Evolutionary conservation across 1,140 invertebrate genomes (phyloP).

Genomic region (Leptinotarsa defecta): DNA sequence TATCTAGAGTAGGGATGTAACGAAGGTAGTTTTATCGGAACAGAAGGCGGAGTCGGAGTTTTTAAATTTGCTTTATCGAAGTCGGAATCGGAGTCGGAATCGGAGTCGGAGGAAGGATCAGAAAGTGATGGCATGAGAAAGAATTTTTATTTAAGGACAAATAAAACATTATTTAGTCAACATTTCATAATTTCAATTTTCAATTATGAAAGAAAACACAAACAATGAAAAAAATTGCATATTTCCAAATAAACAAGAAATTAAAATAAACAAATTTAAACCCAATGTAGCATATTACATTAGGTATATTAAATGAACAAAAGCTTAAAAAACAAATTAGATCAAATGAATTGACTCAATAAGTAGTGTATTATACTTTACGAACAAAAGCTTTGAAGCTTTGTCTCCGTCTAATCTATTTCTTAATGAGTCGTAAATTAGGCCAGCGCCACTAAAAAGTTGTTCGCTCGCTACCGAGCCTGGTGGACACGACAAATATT

Average conservation of each 20-base stretch:
- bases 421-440: constrained; percentile 12
- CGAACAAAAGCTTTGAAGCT: constrained; percentile 24
- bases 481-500: constrained; percentile 22
- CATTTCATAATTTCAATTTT: not conserved
- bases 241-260: too few species aligned
- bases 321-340: too few species aligned
- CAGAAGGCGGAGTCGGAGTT: not conserved
- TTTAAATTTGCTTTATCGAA: too few species aligned
- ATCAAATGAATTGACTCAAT: not conserved
- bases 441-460: constrained; percentile 25
- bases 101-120: too few species aligned
- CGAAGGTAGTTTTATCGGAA: constrained; percentile 18
- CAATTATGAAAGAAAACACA: not conserved
- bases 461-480: constrained; percentile 10
- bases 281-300: too few species aligned
- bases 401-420: constrained; percentile 17
- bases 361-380: constrained; percentile 23
- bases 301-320: too few species aligned
- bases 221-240: not conserved
- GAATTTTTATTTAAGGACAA: not conserved
- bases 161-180: constrained; percentile 6
- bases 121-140: not conserved
- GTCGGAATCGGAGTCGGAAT: too few species aligned
- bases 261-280: too few species aligned
- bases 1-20: not conserved